Base-by-base conservation (phyloP, 2,797 vertebrate species). In the Oreochromis mossambicus region DNA sequence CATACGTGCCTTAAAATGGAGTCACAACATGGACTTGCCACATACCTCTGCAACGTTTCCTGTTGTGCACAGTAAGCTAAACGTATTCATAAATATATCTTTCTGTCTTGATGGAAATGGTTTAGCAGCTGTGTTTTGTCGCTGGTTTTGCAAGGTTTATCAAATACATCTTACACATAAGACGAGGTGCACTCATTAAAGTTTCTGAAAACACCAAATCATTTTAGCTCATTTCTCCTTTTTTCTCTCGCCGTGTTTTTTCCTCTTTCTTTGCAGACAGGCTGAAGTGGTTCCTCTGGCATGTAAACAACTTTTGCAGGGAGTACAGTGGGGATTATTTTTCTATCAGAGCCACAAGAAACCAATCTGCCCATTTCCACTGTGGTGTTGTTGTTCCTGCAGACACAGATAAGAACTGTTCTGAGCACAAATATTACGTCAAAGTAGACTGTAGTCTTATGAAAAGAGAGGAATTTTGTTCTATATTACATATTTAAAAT, bases 231-330 rank as follows among this genome's bases (percentile, higher is more conserved):
- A 10, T 54, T 15, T 52, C 13, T 7, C 0, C 0, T 7, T 70
- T 58, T 56, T 80, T 68, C 11, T 19, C 24, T 12, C 13, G 2
- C 17, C 7, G 12, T 80, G 46, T 43, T 12, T 83, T 61, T 24
- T 4, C 79, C 52, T 85, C 29, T 17, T 38, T 68, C 52, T 58
- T 56, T 19, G 6, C 46, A 51, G 55, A 17, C 32, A 78, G 79
- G 58, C 58, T 56, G 29, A 85, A 85, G 84, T 52, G 78, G 38
- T 58, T 82, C 26, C 34, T 6, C 73, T 56, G 11, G 38, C 24
- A 51, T 81, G 77, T 77, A 55, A 81, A 79, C 82, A 76, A 10
- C 48, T 36, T 52, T 50, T 77, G 19, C 36, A 43, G 63, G n/a
- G 17, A 78, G 38, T 48, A 38, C 50, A 68, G 66, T 4, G 54